phyloP scores from a whole-genome alignment of 2,797 vertebrate species.

The Aplochiton taeniatus region DNA sequence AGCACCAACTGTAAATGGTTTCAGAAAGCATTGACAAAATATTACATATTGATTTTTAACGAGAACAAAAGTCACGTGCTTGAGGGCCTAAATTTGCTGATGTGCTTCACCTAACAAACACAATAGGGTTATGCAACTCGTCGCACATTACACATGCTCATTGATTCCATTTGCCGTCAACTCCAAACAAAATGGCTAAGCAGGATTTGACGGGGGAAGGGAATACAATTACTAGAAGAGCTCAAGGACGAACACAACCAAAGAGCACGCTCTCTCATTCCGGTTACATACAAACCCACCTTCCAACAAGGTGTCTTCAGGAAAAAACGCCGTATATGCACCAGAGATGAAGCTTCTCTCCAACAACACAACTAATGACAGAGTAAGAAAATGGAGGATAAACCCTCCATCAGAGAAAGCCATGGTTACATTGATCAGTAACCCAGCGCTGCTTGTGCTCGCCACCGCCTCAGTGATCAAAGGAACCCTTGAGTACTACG shows the following conservation, averaged over 20 bases:
- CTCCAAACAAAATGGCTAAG: conserved; percentile 30
- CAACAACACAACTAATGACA: neutral
- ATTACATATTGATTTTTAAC: no score
- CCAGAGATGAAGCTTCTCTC: neutral
- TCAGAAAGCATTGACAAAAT: no score
- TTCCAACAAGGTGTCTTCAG: neutral
- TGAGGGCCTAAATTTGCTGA: neutral
- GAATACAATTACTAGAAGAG: conserved; percentile 1
- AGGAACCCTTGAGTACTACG: conserved; percentile 33
- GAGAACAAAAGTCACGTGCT: neutral
- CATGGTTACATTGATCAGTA: conserved; percentile 29
- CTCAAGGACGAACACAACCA: conserved; percentile 2
- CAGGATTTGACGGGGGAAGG: conserved; percentile 26
- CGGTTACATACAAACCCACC: neutral
- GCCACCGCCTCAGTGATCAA: conserved; percentile 50
- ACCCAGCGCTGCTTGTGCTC: conserved; percentile 33
- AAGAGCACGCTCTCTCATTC: neutral
- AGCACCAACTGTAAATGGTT: no score
- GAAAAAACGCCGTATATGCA: neutral
- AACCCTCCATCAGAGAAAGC: neutral
- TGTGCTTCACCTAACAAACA: conserved; percentile 8
- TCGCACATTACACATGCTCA: conserved; percentile 8
- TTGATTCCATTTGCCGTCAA: conserved; percentile 22
- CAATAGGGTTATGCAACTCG: neutral
- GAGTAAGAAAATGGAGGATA: conserved; percentile 22